A percentile compares a stretch with the other conserved stretches of the same genome.
phyloP scores from a whole-genome alignment of 2,113 vertebrate species.

The Theropithecus gelada region DNA sequence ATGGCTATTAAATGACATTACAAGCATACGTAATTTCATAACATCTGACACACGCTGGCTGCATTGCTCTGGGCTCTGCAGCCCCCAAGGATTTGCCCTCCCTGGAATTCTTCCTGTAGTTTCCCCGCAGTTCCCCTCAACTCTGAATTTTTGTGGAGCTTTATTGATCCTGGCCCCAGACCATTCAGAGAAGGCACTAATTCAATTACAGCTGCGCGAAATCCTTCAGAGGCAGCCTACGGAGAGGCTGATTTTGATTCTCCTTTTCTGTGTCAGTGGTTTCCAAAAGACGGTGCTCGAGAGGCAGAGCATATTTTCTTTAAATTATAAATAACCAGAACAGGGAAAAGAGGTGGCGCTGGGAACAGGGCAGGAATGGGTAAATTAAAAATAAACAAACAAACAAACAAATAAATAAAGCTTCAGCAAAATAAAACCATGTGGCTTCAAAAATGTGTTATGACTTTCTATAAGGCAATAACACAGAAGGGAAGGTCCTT shows the following conservation, averaged over 20 bases:
- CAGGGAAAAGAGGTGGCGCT: background rate
- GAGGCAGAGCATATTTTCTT: background rate
- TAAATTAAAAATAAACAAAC: background rate
- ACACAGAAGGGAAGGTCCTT: background rate
- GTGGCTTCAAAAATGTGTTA: background rate
- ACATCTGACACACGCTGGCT: background rate
- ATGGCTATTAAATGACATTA: background rate
- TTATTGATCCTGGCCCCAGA: background rate
- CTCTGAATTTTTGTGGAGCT: background rate
- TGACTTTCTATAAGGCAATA: background rate
- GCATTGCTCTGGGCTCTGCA: background rate
- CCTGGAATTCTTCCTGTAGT: background rate
- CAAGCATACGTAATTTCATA: background rate
- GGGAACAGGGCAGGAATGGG: background rate
- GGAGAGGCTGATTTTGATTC: background rate
- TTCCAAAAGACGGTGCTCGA: background rate
- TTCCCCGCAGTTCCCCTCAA: background rate
- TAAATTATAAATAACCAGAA: slow-evolving; percentile 10
- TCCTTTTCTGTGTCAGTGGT: background rate
- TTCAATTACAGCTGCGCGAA: background rate
- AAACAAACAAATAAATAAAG: background rate
- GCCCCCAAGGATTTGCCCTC: background rate
- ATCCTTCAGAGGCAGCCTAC: background rate
- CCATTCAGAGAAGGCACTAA: background rate
- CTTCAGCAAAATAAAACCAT: background rate